These are phyloP conservation scores for Austrofundulus limnaeus DNA, from an alignment of 2,113 vertebrate species.

Conservation along the genomic window DNA sequence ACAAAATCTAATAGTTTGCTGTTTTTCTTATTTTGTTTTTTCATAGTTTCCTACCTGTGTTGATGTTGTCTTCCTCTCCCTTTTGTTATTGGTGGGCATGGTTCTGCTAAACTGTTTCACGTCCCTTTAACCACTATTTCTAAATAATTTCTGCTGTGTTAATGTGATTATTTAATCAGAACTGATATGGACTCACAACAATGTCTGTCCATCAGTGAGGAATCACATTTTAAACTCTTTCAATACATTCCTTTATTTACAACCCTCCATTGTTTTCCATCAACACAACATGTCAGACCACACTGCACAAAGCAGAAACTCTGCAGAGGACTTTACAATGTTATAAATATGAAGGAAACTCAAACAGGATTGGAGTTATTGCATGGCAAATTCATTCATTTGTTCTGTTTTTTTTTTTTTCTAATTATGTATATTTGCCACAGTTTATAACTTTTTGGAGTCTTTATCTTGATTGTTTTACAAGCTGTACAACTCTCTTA, in stretches of 20 bases:
- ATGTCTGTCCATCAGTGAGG: background rate
- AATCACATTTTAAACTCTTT: slow-evolving; percentile 50
- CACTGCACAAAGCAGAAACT: slow-evolving; percentile 46
- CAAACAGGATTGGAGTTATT: slow-evolving; percentile 10
- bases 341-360: background rate
- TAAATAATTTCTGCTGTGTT: background rate
- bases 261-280: slow-evolving; percentile 61
- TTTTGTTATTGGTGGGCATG: no score
- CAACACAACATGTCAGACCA: slow-evolving; percentile 49
- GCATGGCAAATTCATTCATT: background rate
- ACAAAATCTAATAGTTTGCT: background rate
- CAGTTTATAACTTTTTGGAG: background rate
- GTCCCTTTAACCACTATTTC: background rate
- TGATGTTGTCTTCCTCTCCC: no score
- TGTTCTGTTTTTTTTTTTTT: background rate
- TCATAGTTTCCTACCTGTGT: no score
- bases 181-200: background rate
- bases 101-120: background rate
- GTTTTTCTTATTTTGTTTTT: no score
- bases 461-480: background rate
- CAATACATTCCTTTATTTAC: slow-evolving; percentile 80
- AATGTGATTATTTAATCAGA: background rate
- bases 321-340: slow-evolving; percentile 4
- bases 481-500: background rate
- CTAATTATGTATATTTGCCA: no score